phyloP scores from a whole-genome alignment of 1,140 invertebrate genomes.

The Aphaenogaster ashmeadi region DNA sequence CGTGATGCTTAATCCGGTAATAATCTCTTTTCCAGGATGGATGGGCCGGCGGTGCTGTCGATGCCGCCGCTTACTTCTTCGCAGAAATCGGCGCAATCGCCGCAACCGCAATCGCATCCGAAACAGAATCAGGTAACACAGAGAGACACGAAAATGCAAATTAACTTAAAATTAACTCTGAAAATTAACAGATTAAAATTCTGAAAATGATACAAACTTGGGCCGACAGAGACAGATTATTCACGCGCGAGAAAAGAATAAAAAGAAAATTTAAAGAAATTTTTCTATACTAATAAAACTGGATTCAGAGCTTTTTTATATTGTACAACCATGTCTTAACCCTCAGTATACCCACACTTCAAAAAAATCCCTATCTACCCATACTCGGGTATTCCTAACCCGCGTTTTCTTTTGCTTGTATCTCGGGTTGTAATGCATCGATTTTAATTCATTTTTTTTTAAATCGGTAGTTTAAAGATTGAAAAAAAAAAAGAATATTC shows the following conservation, averaged over 20 bases:
- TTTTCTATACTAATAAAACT: background rate
- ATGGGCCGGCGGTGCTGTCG: slow-evolving; percentile 82
- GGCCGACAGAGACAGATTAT: background rate
- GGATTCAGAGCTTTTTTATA: background rate
- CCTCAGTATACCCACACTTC: too few species aligned
- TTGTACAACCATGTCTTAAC: background rate
- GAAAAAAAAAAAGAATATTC: too few species aligned
- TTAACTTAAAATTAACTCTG: background rate
- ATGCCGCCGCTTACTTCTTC: slow-evolving; percentile 77
- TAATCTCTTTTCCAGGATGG: slow-evolving; percentile 79
- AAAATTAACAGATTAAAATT: slow-evolving; percentile 36
- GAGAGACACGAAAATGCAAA: background rate
- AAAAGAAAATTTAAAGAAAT: background rate
- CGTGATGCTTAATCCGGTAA: background rate
- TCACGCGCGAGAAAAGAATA: background rate
- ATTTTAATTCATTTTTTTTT: too few species aligned
- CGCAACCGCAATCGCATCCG: slow-evolving; percentile 81
- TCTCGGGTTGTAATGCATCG: too few species aligned
- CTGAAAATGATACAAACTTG: background rate
- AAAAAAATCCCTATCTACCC: too few species aligned
- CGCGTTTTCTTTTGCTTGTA: too few species aligned
- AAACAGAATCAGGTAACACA: slow-evolving; percentile 83
- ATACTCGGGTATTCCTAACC: too few species aligned
- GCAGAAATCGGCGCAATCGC: slow-evolving; percentile 80
- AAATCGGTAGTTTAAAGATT: too few species aligned